These are phyloP conservation scores for Operophtera brumata DNA, from an alignment of 2,888 invertebrate genomes.

Conservation along the genomic window DNA sequence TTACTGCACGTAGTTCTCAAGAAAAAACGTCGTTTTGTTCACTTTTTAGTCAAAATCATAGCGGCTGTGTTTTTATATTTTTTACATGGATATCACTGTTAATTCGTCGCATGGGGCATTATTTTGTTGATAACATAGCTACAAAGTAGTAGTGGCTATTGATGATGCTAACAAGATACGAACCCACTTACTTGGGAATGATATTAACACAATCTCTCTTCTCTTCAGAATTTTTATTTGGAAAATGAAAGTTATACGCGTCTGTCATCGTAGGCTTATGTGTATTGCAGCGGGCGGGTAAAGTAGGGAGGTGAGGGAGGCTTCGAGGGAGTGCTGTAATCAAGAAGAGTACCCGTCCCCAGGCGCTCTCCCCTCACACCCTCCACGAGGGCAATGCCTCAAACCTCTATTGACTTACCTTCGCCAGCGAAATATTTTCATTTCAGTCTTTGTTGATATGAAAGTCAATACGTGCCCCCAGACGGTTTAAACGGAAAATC, in stretches of 20 bases:
- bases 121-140: too few relatives aligned
- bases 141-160: too few relatives aligned
- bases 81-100: too few relatives aligned
- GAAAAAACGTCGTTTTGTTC: too few relatives aligned
- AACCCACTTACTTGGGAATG: too few relatives aligned
- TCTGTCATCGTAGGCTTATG: constrained; percentile 65
- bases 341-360: constrained; percentile 81
- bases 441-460: constrained; percentile 67
- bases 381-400: constrained; percentile 73
- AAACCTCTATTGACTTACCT: constrained; percentile 77
- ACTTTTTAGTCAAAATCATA: too few relatives aligned
- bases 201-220: not conserved
- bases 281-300: constrained; percentile 57
- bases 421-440: constrained; percentile 67
- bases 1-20: too few relatives aligned
- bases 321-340: constrained; percentile 71
- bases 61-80: too few relatives aligned
- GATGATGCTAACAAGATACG: too few relatives aligned
- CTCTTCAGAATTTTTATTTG: constrained; percentile 39
- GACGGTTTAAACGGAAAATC: constrained; percentile 33
- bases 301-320: constrained; percentile 45
- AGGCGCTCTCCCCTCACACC: constrained; percentile 50
- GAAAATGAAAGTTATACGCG: constrained; percentile 49
- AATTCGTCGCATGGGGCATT: too few relatives aligned
- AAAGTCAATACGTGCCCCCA: constrained; percentile 54